These are phyloP conservation scores for Oscheius sp. DNA, from an alignment of 2,888 invertebrate genomes.

Conservation along the genomic window DNA sequence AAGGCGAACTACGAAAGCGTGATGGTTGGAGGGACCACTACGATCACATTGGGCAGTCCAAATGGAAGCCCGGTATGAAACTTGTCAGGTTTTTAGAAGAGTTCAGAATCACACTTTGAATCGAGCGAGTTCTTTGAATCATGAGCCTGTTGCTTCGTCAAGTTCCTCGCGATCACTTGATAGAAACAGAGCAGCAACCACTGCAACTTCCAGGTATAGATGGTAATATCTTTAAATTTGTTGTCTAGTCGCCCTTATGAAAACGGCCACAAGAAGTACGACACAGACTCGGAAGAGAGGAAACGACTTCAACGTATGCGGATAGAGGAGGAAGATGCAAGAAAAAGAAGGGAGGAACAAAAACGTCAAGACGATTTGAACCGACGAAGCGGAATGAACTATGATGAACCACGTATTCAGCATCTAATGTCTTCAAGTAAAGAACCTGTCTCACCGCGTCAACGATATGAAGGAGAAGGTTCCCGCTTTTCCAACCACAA, in stretches of 20 bases:
- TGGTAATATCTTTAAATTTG: no score
- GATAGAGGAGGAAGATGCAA: background rate
- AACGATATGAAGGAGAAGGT: background rate
- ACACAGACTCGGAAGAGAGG: background rate
- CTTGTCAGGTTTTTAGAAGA: background rate
- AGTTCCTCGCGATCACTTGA: background rate
- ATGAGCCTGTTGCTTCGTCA: constrained; percentile 17
- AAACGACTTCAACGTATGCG: background rate
- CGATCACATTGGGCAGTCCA: constrained; percentile 50
- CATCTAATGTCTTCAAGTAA: constrained; percentile 4
- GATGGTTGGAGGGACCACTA: constrained; percentile 36
- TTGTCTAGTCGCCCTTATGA: constrained; percentile 3
- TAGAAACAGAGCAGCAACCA: constrained; percentile 18
- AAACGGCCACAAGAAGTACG: constrained; percentile 1
- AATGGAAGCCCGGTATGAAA: constrained; percentile 38
- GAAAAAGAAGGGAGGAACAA: background rate
- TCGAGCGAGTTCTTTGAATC: constrained; percentile 1
- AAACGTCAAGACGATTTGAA: constrained; percentile 10
- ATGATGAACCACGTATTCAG: constrained; percentile 1
- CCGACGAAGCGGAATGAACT: background rate
- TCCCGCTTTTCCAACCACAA: background rate
- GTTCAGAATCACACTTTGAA: constrained; percentile 18
- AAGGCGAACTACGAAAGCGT: background rate
- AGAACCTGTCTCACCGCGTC: background rate
- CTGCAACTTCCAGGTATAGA: constrained; percentile 12